Base-by-base conservation (phyloP, 2,113 vertebrate genomes). In the Pitta sordida region DNA sequence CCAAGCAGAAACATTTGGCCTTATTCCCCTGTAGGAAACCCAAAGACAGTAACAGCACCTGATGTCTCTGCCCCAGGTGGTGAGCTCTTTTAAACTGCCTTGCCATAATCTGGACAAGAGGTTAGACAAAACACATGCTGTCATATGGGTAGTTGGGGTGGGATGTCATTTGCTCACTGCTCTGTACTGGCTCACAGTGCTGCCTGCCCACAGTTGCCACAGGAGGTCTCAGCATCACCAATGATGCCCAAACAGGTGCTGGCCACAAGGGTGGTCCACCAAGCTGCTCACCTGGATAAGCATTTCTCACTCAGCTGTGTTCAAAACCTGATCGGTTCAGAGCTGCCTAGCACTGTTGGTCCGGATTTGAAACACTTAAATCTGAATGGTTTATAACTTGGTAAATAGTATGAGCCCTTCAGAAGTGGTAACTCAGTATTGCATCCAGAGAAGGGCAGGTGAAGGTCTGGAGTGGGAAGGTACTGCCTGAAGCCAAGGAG, bases 361-460 rank as follows among this genome's bases (percentile, higher is more conserved):
- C 26, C 58, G 48, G 43, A 84, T 62, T 23, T 52, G 27, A 62
- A 63, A 63, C 30, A 34, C 36, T 46, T 5, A 4, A 36, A 30
- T 37, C 26, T 27, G n/a, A 58, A 58, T 7, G 36, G 53, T 15
- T 67, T 34, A 59, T 43, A 58, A 63, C 30, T 78, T 62, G 48
- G 30, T 62, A 41, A 88, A 56, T 36, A 10, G 13, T n/a, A 43
- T 2, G 3, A 67, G 6, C 7, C 3, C 23, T 73, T 82, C 17
- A 11, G 43, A 43, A 55, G 63, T 17, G 32, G 10, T 22, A 55
- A 39, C 48, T 36, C 17, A 62, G 18, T 23, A 24, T 1, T 34
- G 37, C 2, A 11, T 18, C 13, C 46, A 19, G 32, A 36, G 15
- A 3, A 6, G 29, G 11, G 34, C 17, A 2, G 0, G 30, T 21